Base-by-base conservation (phyloP, 1,140 invertebrate species). In the Ostrea edulis region DNA sequence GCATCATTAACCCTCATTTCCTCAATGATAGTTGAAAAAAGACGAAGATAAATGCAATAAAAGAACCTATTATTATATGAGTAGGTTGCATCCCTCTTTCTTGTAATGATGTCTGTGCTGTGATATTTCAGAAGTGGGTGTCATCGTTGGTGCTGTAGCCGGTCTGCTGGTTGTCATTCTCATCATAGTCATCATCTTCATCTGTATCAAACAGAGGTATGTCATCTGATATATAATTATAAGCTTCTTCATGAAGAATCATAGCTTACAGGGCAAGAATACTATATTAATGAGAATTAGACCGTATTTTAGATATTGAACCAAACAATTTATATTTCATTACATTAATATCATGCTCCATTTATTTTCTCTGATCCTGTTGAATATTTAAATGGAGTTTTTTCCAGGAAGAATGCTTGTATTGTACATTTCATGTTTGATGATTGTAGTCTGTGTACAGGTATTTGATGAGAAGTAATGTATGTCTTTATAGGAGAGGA, bases 121-220 rank as follows among this genome's bases (percentile, higher is more conserved):
- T 35, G 4, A 77, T 77, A 29, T 85, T 85, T 58, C 83, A 85
- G 83, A 58, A 12, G 20, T 58, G 5, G 81, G 53, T 12, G 29
- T 83, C 53, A 87, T 87, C 29, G 81, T 82, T 22, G 77, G 86
- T 17, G 29, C 77, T 51, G 86, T 68, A 62, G 77, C 86, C n/a
- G 86, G 86, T 62, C 29, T 35, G 1, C 3, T 85, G 77, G 53
- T 83, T 22, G 54, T 87, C 71, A 85, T 87, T 44, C 52, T 83
- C 54, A 82, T 87, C 82, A 82, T 87, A 25, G 77, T 83, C 17
- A 83, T 87, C 9, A 35, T 87, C 54, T 55, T 87, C 81, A 87
- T 87, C 55, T 87, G 86, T 87, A 62, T 87, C 53, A 58, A 62
- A 25, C 25, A 81, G 20, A 82, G 86, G 54, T 85, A 29, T 25